Percentiles rank a stretch among this genome's conserved stretches.
Conservation (phyloP, 2,888 invertebrate species). For the Athalia circularis region DNA sequence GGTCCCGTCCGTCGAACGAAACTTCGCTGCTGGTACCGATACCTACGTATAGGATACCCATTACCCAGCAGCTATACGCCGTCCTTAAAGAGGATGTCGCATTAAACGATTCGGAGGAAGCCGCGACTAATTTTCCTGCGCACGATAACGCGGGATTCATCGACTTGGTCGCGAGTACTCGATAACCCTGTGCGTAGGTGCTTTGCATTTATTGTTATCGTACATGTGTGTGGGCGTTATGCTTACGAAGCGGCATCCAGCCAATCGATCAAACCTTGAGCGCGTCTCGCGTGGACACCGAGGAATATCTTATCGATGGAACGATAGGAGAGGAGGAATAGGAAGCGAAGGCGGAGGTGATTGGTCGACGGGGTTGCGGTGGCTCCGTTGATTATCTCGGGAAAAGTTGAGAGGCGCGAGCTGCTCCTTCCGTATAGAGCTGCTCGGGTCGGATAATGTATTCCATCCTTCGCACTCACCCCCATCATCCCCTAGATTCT, state of each 20-base stretch:
- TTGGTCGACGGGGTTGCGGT: slow-evolving; percentile 16
- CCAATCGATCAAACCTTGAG: slow-evolving; percentile 30
- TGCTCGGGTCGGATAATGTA: slow-evolving; percentile 57
- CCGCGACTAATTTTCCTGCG: background rate
- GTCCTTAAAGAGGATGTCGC: slow-evolving; percentile 31
- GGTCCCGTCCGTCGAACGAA: slow-evolving; percentile 37
- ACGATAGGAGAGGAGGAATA: background rate
- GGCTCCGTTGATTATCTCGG: slow-evolving; percentile 34
- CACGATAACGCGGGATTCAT: background rate
- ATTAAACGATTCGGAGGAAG: background rate
- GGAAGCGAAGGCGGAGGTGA: background rate
- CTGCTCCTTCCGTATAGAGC: slow-evolving; percentile 5
- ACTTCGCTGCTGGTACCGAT: slow-evolving; percentile 36
- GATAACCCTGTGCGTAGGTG: background rate
- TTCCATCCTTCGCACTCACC: slow-evolving; percentile 56
- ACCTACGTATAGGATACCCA: slow-evolving; percentile 7
- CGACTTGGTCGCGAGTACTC: background rate
- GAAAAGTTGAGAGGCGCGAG: slow-evolving; percentile 21
- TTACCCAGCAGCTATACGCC: background rate
- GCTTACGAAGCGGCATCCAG: background rate
- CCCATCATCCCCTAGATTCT: slow-evolving; percentile 48
- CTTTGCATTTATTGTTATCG: background rate
- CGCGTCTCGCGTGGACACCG: background rate
- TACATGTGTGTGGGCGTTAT: background rate
- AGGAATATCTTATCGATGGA: slow-evolving; percentile 37